These are phyloP conservation scores for Epirrhoe tristata DNA, from an alignment of 2,888 invertebrate species.

Conservation along the genomic window DNA sequence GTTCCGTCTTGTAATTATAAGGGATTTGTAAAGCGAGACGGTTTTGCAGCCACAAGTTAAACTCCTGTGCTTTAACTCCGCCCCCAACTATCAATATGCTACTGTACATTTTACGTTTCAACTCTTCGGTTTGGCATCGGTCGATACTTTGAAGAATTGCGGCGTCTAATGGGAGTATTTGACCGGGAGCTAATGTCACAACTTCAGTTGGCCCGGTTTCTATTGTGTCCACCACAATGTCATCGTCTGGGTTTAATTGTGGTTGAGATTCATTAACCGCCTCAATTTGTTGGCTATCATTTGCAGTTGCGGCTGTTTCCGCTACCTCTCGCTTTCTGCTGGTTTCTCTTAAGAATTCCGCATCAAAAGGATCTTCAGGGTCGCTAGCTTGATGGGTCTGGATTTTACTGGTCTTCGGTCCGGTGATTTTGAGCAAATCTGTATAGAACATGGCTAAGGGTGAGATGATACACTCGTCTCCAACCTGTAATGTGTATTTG, in stretches of 20 bases:
- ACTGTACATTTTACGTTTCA: constrained; percentile 97
- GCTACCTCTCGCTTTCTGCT: constrained; percentile 86
- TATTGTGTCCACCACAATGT: constrained; percentile 89
- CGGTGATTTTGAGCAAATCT: constrained; percentile 94
- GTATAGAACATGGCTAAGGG: constrained; percentile 95
- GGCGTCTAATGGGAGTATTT: constrained; percentile 94
- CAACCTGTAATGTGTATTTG: constrained; percentile 92
- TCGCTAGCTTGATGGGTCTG: constrained; percentile 91
- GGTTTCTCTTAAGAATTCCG: constrained; percentile 95
- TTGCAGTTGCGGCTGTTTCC: constrained; percentile 68
- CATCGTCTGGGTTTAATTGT: constrained; percentile 86
- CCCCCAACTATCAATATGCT: constrained; percentile 96
- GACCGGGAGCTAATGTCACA: constrained; percentile 90
- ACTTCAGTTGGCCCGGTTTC: constrained; percentile 86
- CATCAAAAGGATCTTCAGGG: constrained; percentile 97
- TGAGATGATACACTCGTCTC: constrained; percentile 97
- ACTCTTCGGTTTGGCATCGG: constrained; percentile 93
- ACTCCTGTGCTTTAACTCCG: constrained; percentile 93
- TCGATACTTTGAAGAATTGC: constrained; percentile 97
- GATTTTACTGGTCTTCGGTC: constrained; percentile 89
- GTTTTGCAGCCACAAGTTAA: constrained; percentile 95
- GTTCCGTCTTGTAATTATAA: constrained; percentile 91
- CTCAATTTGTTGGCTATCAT: constrained; percentile 80
- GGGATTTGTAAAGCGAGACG: constrained; percentile 94
- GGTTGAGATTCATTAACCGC: constrained; percentile 80